Evolutionary conservation across 23 tunicate species (phyloP), one percentile per base, ranked within the genome.

Genomic region (Diplosoma virens): DNA sequence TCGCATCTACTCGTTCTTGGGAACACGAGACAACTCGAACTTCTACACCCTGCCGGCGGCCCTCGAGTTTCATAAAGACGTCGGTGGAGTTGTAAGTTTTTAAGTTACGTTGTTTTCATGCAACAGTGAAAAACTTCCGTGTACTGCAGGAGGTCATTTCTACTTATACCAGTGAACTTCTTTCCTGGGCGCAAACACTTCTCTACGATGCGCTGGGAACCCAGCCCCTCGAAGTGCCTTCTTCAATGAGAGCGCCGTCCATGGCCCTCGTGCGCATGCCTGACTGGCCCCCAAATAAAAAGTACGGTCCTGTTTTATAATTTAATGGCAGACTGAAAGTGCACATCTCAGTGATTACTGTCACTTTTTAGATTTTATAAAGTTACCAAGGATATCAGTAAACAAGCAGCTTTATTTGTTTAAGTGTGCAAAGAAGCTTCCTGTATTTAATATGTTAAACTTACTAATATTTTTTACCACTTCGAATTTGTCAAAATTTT

Each of bases 61-160:
- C 9, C 17, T 81, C 5, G 18, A 85, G 25, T 93, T 84, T 68
- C 77, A 75, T 34, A 25, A 84, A 32, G 86, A 85, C 16, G 67
- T 84, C 26, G 90, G 97, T 25, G 90, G 97, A 28, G 65, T 79
- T 73, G 90, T 84, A 46, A 55, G 81, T 74, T n/a, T n/a, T n/a
- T n/a, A n/a, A n/a, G n/a, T n/a, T n/a, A n/a, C n/a, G n/a, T n/a
- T n/a, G n/a, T n/a, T n/a, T n/a, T n/a, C n/a, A n/a, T n/a, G n/a
- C n/a, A n/a, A n/a, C n/a, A n/a, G n/a, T n/a, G n/a, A n/a, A n/a
- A n/a, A n/a, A n/a, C n/a, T n/a, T n/a, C n/a, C n/a, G n/a, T n/a
- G n/a, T n/a, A n/a, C n/a, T 59, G 24, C 34, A 87, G 94, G 48
- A 90, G 29, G 80, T 58, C 17, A 31, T 82, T 21, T 46, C 68